A percentile compares a stretch with the other conserved stretches of the same genome.
Conservation (phyloP, 2,888 invertebrate species). For the Muschampia plurimacula region DNA sequence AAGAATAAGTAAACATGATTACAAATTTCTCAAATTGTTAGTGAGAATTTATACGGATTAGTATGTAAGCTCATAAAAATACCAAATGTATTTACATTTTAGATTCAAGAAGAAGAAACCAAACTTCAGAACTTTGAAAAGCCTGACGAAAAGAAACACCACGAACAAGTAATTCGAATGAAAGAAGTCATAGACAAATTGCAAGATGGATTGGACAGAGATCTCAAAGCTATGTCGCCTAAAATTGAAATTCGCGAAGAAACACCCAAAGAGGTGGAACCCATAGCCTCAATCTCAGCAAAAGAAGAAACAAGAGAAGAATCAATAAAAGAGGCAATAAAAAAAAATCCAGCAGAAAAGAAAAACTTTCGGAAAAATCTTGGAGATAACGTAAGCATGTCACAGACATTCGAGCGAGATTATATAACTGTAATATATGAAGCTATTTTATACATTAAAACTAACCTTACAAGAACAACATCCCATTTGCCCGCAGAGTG, state of each 20-base stretch:
- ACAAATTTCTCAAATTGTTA: no score
- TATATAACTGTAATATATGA: no score
- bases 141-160: conserved; percentile 61
- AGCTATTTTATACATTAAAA: no score
- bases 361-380: no score
- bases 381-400: no score
- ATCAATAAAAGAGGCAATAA: conserved; percentile 43
- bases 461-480: conserved; percentile 89
- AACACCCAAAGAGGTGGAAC: conserved; percentile 37
- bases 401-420: no score
- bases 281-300: conserved; percentile 35
- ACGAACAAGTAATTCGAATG: conserved; percentile 69
- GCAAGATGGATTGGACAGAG: conserved; percentile 65
- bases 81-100: conserved; percentile 28
- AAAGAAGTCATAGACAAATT: conserved; percentile 76
- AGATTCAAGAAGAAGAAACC: conserved; percentile 69
- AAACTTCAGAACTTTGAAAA: conserved; percentile 71
- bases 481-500: conserved; percentile 93
- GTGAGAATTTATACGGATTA: no score
- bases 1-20: no score
- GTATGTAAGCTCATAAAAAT: neutral
- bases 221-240: conserved; percentile 52
- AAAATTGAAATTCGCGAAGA: conserved; percentile 50
- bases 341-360: conserved; percentile 11
- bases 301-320: conserved; percentile 43